phyloP scores from a whole-genome alignment of 2,113 vertebrate genomes.

The Phalacrocorax carbo region DNA sequence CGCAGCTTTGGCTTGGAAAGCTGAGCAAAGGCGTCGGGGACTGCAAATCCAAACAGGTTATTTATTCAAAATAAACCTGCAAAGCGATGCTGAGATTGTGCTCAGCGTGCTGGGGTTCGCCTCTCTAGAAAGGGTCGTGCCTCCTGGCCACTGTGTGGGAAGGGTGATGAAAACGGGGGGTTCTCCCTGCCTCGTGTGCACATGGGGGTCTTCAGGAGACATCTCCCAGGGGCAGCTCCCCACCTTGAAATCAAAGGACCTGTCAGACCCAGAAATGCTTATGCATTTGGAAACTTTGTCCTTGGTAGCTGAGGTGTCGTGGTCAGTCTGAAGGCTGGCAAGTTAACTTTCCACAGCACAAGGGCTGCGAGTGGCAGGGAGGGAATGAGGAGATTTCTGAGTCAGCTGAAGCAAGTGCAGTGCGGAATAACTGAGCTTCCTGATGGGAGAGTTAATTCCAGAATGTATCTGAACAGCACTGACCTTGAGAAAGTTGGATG shows the following conservation, averaged over 20 bases:
- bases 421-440: not conserved
- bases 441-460: not conserved
- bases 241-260: too few species aligned
- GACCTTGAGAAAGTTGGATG: not conserved
- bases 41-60: not conserved
- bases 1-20: not conserved
- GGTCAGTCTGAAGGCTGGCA: not conserved
- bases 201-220: not conserved
- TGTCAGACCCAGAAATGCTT: too few species aligned
- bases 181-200: not conserved
- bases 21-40: not conserved
- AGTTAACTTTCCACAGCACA: too few species aligned
- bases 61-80: not conserved
- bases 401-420: not conserved
- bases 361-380: not conserved
- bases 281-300: not conserved
- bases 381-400: not conserved
- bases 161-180: too few species aligned
- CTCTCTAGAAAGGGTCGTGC: not conserved
- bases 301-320: too few species aligned
- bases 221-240: not conserved
- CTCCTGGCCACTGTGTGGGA: not conserved
- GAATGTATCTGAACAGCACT: not conserved
- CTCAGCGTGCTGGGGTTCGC: not conserved
- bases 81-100: not conserved